Evolutionary conservation across 2,888 invertebrate genomes (phyloP), one percentile per base, ranked within the genome.

Genomic region (Lutraria lutraria): DNA sequence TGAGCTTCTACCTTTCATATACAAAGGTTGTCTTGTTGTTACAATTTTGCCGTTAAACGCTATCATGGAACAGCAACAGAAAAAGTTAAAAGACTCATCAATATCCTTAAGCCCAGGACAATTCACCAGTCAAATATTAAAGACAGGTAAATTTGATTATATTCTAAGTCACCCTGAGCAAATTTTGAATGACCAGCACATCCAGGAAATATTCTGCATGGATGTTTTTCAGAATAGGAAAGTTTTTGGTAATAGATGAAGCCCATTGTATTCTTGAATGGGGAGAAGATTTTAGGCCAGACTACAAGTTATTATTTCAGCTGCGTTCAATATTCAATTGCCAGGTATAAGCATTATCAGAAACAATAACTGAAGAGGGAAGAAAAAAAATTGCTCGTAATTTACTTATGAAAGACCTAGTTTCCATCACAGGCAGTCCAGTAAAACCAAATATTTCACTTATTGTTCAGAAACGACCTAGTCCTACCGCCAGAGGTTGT

Each of bases 401-500:
- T 43, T 72, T 88, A 15, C n/a, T 29, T 1, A 85, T 88, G 82
- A 54, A n/a, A 82, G 56, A 72, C 25, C 54, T 13, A 43, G 10
- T n/a, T 8, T 81, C 29, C 6, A 34, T 88, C 19, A 0, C 21
- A 34, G 81, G 12, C 0, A 72, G 85, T 85, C 88, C 88, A 21
- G 81, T 85, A 10, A 85, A 88, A 34, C 72, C 68, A 54, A 81
- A 88, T 52, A 88, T 88, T 56, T 8, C 4, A 0, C 63, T 88
- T 13, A 25, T 82, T 0, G 88, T 88, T 0, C 34, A 72, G 31
- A 72, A 31, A 29, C 13, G 88, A 43, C 85, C 88, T 31, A 85
- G 88, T 56, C 85, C 76, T 19, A 88, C 15, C 54, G 81, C 88
- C 15, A 88, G 53, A 16, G 86, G 88, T 52, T 86, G 86, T 53